These are phyloP conservation scores for Amphimedon queenslandica DNA, from an alignment of 37 sponge, comb jelly and placozoan genomes.

Conservation along the genomic window DNA sequence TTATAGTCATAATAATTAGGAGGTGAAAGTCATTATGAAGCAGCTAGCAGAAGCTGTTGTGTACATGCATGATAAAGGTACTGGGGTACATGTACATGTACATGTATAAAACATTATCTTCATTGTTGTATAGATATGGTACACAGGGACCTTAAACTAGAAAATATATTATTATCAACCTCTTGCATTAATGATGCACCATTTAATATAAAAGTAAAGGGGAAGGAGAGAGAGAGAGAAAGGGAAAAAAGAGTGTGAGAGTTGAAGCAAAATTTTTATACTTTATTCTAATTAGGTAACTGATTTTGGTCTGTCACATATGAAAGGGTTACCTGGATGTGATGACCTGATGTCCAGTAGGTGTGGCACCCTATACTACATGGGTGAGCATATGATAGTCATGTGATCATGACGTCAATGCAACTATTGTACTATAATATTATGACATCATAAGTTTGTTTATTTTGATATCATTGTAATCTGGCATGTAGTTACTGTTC, in stretches of 20 bases:
- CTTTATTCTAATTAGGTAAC: slow-evolving; percentile 56
- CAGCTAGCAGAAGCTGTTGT: slow-evolving; percentile 75
- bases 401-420: background rate
- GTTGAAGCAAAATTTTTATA: background rate
- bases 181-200: slow-evolving; percentile 17
- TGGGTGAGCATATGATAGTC: slow-evolving; percentile 54
- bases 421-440: background rate
- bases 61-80: slow-evolving; percentile 87
- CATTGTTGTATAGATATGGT: slow-evolving; percentile 44
- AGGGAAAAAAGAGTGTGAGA: too few relatives aligned
- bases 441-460: background rate
- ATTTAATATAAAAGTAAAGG: slow-evolving; percentile 29
- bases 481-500: background rate
- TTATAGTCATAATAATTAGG: slow-evolving; percentile 27
- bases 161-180: slow-evolving; percentile 53
- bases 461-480: background rate
- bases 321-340: slow-evolving; percentile 53
- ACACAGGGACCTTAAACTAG: slow-evolving; percentile 66
- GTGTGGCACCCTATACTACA: slow-evolving; percentile 91
- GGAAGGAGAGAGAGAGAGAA: too few relatives aligned
- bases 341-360: slow-evolving; percentile 69
- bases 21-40: slow-evolving; percentile 57
- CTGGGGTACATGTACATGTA: too few relatives aligned
- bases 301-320: slow-evolving; percentile 87
- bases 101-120: background rate